These are phyloP conservation scores for Eupelmus urozonus DNA, from an alignment of 2,888 invertebrate species.

Conservation along the genomic window DNA sequence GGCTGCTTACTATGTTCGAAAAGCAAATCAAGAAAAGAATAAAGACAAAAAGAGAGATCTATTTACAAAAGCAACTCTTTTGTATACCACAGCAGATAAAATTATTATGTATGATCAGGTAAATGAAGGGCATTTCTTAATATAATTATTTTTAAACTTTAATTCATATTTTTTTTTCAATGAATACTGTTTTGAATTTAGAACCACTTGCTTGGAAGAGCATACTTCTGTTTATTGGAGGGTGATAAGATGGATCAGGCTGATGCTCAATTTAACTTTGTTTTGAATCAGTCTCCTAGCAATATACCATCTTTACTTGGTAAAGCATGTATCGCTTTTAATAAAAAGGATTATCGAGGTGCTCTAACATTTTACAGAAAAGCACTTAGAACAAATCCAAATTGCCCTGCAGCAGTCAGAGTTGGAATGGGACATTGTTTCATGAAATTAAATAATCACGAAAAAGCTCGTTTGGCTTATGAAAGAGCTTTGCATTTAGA, in stretches of 20 bases:
- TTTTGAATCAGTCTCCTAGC: constrained; percentile 94
- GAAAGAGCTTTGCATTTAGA: constrained; percentile 96
- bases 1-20: constrained; percentile 98
- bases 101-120: constrained; percentile 99
- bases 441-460: constrained; percentile 95
- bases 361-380: constrained; percentile 99
- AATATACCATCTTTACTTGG: constrained; percentile 98
- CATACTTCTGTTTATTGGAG: constrained; percentile 98
- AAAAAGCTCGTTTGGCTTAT: constrained; percentile 97
- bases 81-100: constrained; percentile 98
- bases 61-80: constrained; percentile 95
- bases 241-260: constrained; percentile 99
- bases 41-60: constrained; percentile 96
- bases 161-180: neutral
- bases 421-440: constrained; percentile 99
- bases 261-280: constrained; percentile 99
- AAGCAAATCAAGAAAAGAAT: constrained; percentile 95
- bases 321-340: constrained; percentile 99
- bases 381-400: constrained; percentile 96
- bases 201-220: constrained; percentile 98
- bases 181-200: constrained; percentile 70
- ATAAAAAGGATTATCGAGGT: constrained; percentile 96
- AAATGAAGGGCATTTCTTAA: constrained; percentile 63
- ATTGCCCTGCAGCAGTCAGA: constrained; percentile 96
- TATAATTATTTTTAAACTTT: neutral